Conservation (phyloP, 2,797 vertebrate species). For the Columba guinea region DNA sequence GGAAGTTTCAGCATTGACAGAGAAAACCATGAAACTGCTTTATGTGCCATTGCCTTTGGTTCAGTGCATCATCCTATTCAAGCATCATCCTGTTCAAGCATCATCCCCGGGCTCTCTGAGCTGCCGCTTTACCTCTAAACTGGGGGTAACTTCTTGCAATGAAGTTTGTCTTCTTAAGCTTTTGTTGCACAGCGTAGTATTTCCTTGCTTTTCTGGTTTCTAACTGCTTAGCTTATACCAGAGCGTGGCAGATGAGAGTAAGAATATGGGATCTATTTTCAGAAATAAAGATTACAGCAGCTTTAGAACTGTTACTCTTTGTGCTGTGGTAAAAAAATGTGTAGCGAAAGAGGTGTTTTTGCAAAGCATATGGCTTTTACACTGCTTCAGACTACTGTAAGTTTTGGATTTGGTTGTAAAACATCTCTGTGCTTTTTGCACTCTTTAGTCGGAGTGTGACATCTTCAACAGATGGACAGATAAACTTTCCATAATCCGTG, state of each 20-base stretch:
- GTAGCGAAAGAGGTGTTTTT: conserved; percentile 8
- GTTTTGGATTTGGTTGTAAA: conserved; percentile 30
- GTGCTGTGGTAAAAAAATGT: not conserved
- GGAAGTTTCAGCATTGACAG: not conserved
- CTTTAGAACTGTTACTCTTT: conserved; percentile 46
- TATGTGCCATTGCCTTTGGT: not conserved
- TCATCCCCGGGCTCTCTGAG: accelerated
- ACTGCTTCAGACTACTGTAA: not conserved
- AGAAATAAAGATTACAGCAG: conserved; percentile 33
- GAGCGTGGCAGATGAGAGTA: not conserved
- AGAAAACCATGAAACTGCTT: not conserved
- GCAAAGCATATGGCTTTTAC: conserved; percentile 29
- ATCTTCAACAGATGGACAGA: conserved; percentile 42
- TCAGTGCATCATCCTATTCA: not conserved
- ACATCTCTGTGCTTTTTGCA: conserved; percentile 29
- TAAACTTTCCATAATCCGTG: conserved; percentile 14
- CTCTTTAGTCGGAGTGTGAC: conserved; percentile 26
- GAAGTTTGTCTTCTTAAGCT: not conserved
- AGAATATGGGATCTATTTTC: conserved; percentile 41
- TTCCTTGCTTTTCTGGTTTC: not conserved
- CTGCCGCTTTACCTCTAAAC: not conserved
- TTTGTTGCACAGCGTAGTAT: not conserved
- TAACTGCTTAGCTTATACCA: not conserved
- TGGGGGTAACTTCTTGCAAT: not conserved
- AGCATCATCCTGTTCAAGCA: not conserved